These are phyloP conservation scores for Athripsodes cinereus DNA, from an alignment of 2,888 invertebrate genomes.

Conservation along the genomic window DNA sequence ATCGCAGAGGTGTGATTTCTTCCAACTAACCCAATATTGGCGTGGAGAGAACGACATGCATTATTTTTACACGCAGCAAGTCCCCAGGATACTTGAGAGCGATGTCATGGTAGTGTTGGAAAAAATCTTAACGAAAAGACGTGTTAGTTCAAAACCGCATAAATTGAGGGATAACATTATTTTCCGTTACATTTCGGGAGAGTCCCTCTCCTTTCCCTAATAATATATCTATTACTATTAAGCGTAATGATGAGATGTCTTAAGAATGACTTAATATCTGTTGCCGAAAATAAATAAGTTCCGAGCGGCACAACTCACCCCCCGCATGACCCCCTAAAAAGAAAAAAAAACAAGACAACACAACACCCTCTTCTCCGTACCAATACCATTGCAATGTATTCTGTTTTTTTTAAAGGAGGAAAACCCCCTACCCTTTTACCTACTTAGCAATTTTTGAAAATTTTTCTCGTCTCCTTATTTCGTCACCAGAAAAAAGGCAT, in stretches of 20 bases:
- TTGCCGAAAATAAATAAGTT: slow-evolving; percentile 46
- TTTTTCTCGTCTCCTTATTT: slow-evolving; percentile 26
- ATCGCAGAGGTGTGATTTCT: too few relatives aligned
- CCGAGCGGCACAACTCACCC: slow-evolving; percentile 13
- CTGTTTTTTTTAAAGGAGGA: background rate
- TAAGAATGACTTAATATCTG: slow-evolving; percentile 55
- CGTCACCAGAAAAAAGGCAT: slow-evolving; percentile 23
- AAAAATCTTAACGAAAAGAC: too few relatives aligned
- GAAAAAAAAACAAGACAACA: too few relatives aligned
- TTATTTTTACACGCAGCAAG: too few relatives aligned
- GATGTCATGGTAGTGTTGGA: too few relatives aligned
- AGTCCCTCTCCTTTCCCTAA: slow-evolving; percentile 4
- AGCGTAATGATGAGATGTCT: slow-evolving; percentile 50
- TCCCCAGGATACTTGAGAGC: too few relatives aligned
- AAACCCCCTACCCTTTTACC: slow-evolving; percentile 27
- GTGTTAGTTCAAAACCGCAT: too few relatives aligned
- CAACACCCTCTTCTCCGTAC: slow-evolving; percentile 1
- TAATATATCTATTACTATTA: slow-evolving; percentile 56
- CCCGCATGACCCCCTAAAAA: slow-evolving; percentile 36
- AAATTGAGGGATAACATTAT: too few relatives aligned
- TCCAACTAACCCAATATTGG: too few relatives aligned
- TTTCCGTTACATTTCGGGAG: background rate
- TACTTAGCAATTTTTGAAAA: slow-evolving; percentile 28
- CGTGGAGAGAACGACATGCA: too few relatives aligned
- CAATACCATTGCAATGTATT: slow-evolving; percentile 14